Conservation (phyloP, 92 coral and sea anemone genomes). For the Phenganax marumi region DNA sequence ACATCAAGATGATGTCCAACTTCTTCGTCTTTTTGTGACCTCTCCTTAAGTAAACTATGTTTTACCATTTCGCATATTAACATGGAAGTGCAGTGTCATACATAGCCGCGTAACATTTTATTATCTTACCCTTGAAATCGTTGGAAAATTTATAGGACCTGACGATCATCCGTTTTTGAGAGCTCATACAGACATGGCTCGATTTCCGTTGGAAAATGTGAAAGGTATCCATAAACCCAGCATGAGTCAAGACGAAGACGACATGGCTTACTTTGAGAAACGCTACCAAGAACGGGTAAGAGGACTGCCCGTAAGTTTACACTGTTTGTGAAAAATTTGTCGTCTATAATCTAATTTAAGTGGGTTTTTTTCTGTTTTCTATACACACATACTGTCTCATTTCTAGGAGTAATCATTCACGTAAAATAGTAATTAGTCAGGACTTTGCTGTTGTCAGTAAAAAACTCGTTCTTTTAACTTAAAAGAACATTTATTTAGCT, state of each 20-base stretch:
- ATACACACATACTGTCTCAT: not conserved
- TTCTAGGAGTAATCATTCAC: no score
- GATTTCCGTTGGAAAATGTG: conserved; percentile 69
- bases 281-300: conserved; percentile 94
- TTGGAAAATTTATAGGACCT: conserved; percentile 54
- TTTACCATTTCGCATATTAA: no score
- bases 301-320: not conserved
- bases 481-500: no score
- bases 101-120: no score
- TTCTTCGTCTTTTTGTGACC: no score
- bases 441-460: no score
- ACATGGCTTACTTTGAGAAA: conserved; percentile 95
- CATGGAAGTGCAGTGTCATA: no score
- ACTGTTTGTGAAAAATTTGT: not conserved
- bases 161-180: conserved; percentile 89
- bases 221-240: conserved; percentile 53
- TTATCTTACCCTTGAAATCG: no score
- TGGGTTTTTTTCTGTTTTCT: not conserved
- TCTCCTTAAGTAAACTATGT: no score
- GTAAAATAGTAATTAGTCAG: no score
- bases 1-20: no score
- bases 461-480: no score
- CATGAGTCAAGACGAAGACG: conserved; percentile 81
- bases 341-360: not conserved
- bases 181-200: conserved; percentile 73